Base-by-base conservation (phyloP, 2,888 invertebrate species). In the Petrolisthes cinctipes region DNA sequence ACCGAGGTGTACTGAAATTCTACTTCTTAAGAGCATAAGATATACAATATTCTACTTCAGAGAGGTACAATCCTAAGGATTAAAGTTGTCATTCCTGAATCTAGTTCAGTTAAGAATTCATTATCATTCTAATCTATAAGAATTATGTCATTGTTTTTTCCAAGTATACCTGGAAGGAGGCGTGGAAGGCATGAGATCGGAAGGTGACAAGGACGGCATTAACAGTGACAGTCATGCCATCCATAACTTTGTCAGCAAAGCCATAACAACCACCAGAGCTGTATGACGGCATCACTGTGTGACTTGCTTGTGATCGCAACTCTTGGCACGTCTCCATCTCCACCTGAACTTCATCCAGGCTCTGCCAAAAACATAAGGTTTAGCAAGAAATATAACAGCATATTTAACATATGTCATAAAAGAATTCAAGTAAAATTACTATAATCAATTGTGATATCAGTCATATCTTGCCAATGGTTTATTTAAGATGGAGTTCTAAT, bases 211-310 rank as follows among this genome's bases (percentile, higher is more conserved):
- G 96, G 89, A 99, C 98, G 87, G 97, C 97, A 93, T 99, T 99
- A 91, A 99, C 97, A 92, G 96, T 95, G 91, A 99, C 95, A 78
- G 97, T 98, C 92, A 99, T 98, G 89, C 99, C 99, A 94, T 99
- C 99, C 92, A 99, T 97, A 89, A 99, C 97, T 95, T 98, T 96
- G 92, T 97, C 96, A 89, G 96, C 96, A 93, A 96, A 97, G 92
- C 97, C 96, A 92, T 98, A 98, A 91, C 94, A 94, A 88, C 94
- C 94, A 75, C 94, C 94, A 90, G 95, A 94, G 92, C 94, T 94
- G 86, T 94, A 94, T 6, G 91, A 79, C 6, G 91, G 89, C 7
- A 90, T 82, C 89, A 92, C 89, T 4, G 90, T 81, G 5, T 92
- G 92, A 54, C 92, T 92, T 5, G 85, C 75, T 37, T 85, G 82